Evolutionary conservation across 1,140 invertebrate genomes (phyloP), one percentile per base, ranked within the genome.

Genomic region (Bombus polaris): DNA sequence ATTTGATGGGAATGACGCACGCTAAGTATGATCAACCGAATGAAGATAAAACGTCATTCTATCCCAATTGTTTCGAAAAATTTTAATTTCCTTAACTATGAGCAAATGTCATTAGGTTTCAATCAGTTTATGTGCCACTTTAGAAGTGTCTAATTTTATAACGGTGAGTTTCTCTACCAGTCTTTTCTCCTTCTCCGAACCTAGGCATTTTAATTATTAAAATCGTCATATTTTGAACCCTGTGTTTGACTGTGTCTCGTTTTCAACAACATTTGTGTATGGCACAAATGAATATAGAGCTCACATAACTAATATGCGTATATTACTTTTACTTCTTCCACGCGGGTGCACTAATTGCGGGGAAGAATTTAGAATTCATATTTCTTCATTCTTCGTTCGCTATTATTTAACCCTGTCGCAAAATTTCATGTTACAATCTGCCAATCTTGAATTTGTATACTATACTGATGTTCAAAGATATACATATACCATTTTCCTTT

Each of bases 141-240:
- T 89, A 77, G 18, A 78, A 85, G 70, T 84, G 68, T 84, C 88
- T 92, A 92, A 79, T 83, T 93, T 84, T 90, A 90, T 83, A 91
- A 86, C 88, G 88, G 82, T 85, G 86, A 88, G 75, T 91, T 91
- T 91, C 70, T 92, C 91, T 93, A 93, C 91, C 93, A 94, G 93
- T 94, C 93, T 94, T 94, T 91, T 92, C 78, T 93, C 86, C 85
- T 91, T 93, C 84, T 91, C 93, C 90, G 72, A 92, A 91, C 84
- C 86, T 94, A 93, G 87, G 82, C 89, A 80, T 92, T 91, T 87
- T 90, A 88, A 89, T 88, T 87, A 91, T 90, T 91, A 89, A 91
- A 93, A 89, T 90, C 84, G 72, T 87, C 77, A 87, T 89, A 84
- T 87, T 53, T 53, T 92, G 73, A 93, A 92, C 88, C 89, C 91